Evolutionary conservation across 2,888 invertebrate genomes (phyloP), one percentile per base, ranked within the genome.

Genomic region (Cephus pygmeus): DNA sequence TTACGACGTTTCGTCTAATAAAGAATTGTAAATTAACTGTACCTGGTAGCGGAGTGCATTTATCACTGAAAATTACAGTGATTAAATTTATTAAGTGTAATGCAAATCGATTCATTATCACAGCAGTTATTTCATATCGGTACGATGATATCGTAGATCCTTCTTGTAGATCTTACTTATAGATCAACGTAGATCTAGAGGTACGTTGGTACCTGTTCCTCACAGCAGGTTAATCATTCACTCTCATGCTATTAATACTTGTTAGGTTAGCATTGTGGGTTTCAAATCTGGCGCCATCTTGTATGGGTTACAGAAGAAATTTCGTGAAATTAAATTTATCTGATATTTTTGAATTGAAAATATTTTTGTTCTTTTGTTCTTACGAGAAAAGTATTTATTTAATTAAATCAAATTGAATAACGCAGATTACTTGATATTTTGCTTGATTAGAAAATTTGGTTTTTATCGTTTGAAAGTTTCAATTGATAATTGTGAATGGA

Each of bases 141-240:
- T 56, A 23, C 56, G 23, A 56, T 23, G 56, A 56, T 56, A 56
- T 56, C 56, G 23, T 56, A 23, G 56, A 56, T 56, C 23, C 56
- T 56, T 56, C 23, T 9, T 56, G 56, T 56, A 56, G 56, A 56
- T 56, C 56, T 56, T 56, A 15, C 56, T 23, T 56, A 23, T 56
- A 9, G 23, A 56, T 56, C 56, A 9, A 9, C 23, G 56, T 56
- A 23, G 56, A 56, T 56, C 56, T 56, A 56, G 9, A 36, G 23
- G 56, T 56, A 56, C 56, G 4, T 71, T 23, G 11, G 71, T 71
- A 30, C 71, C 31, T 71, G 71, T 71, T 34, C n/a, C 35, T 71
- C 78, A 15, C 78, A 76, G 78, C 78, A 36, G 78, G 78, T 78
- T 75, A 76, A 78, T 78, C 69, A 78, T 78, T 78, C 31, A 71